phyloP scores from a whole-genome alignment of 1,140 invertebrate genomes.

The Phthorimaea operculella region DNA sequence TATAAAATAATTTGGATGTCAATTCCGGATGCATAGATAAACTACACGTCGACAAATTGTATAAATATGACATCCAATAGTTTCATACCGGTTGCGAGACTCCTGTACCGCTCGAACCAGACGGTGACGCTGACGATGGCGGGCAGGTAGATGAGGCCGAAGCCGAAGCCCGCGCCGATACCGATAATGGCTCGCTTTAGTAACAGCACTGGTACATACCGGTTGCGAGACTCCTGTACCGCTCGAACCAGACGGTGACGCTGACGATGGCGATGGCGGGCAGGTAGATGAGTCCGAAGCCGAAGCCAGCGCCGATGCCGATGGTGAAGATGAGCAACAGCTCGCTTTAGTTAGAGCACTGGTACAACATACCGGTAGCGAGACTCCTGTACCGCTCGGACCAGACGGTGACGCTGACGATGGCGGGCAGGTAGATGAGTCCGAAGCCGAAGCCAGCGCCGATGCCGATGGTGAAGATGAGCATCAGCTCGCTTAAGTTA shows the following conservation, averaged over 20 bases:
- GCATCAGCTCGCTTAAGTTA: slow-evolving; percentile 77
- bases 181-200: slow-evolving; percentile 90
- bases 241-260: slow-evolving; percentile 95
- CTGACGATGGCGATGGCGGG: slow-evolving; percentile 96
- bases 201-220: slow-evolving; percentile 39
- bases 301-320: too few species aligned
- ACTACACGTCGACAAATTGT: too few species aligned
- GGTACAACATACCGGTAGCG: slow-evolving; percentile 81
- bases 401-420: slow-evolving; percentile 94
- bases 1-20: too few species aligned
- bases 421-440: slow-evolving; percentile 93
- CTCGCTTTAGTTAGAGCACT: slow-evolving; percentile 79
- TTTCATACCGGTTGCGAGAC: slow-evolving; percentile 82
- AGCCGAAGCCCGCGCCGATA: slow-evolving; percentile 88
- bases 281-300: slow-evolving; percentile 94
- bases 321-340: slow-evolving; percentile 86
- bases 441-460: too few species aligned
- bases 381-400: slow-evolving; percentile 92
- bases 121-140: slow-evolving; percentile 95
- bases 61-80: too few species aligned
- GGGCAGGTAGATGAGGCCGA: slow-evolving; percentile 94
- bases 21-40: too few species aligned
- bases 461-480: slow-evolving; percentile 91
- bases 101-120: slow-evolving; percentile 92
- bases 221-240: slow-evolving; percentile 89